Evolutionary conservation across 2,113 vertebrate genomes (phyloP).

Genomic region (Platichthys stellatus): DNA sequence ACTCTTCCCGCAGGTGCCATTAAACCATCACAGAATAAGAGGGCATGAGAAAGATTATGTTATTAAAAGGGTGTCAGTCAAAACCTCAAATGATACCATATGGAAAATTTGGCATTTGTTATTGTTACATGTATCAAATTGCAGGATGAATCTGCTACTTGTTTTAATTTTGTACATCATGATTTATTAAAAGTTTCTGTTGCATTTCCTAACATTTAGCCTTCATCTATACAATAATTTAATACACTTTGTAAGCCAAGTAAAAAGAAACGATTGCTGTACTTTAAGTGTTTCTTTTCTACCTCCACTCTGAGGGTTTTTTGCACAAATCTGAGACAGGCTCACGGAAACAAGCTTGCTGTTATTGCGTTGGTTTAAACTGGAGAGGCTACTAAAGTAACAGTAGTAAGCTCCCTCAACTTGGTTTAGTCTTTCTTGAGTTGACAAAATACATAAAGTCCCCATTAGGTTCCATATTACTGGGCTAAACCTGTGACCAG

Average conservation of each 20-base stretch:
- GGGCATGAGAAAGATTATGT: no score
- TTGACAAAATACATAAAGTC: neutral
- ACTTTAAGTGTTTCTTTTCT: neutral
- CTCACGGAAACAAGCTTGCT: neutral
- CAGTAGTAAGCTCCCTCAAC: neutral
- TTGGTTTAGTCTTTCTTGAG: neutral
- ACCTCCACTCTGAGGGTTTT: neutral
- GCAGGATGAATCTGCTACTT: no score
- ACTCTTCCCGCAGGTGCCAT: no score
- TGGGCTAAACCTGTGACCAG: constrained; percentile 1
- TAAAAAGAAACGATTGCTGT: neutral
- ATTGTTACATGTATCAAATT: no score
- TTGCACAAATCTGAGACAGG: neutral
- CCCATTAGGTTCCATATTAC: neutral
- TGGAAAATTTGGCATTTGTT: neutral
- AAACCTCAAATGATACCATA: neutral
- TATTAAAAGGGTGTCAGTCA: neutral
- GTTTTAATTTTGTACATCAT: no score
- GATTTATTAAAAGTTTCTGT: neutral
- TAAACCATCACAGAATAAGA: no score
- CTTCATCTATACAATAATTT: neutral
- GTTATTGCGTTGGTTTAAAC: neutral
- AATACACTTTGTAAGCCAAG: neutral
- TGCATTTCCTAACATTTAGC: neutral
- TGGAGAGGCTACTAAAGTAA: neutral